phyloP scores from a whole-genome alignment of 2,797 vertebrate species.

The Neoniphon sammara region DNA sequence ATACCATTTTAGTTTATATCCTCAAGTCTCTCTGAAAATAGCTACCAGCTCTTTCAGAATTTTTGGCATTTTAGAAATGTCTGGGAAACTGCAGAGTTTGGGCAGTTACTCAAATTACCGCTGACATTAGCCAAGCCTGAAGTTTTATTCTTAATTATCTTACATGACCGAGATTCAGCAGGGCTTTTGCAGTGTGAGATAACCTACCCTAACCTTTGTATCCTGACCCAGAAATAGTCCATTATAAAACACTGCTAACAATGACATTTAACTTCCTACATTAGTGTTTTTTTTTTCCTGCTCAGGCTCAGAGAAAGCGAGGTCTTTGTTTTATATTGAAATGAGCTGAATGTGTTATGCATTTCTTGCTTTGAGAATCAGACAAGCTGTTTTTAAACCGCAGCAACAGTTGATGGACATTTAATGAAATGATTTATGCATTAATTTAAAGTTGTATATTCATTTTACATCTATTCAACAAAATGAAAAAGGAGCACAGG shows the following conservation, averaged over 20 bases:
- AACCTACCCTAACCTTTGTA: conserved; percentile 36
- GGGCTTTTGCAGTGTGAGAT: conserved; percentile 9
- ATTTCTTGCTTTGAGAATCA: conserved; percentile 19
- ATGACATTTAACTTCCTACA: background rate
- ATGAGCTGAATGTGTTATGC: background rate
- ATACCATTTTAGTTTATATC: background rate
- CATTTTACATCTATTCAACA: conserved; percentile 15
- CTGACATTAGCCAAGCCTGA: background rate
- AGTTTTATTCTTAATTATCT: conserved; percentile 12
- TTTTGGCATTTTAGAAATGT: conserved; percentile 13
- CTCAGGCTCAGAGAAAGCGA: conserved; percentile 22
- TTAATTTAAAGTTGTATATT: conserved; percentile 9
- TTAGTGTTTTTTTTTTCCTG: conserved; percentile 8
- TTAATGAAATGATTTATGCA: conserved; percentile 34
- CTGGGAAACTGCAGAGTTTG: conserved; percentile 19
- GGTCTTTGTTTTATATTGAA: conserved; percentile 1
- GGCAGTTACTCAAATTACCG: conserved; percentile 37
- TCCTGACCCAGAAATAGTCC: conserved; percentile 10
- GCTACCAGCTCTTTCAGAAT: background rate
- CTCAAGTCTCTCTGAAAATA: conserved; percentile 1
- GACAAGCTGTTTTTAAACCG: background rate
- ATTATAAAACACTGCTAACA: conserved; percentile 7
- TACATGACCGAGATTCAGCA: background rate
- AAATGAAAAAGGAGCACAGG: conserved; percentile 22
- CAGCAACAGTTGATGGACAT: background rate